phyloP scores from a whole-genome alignment of 2,113 vertebrate genomes.

The Notarius quadriscutis region DNA sequence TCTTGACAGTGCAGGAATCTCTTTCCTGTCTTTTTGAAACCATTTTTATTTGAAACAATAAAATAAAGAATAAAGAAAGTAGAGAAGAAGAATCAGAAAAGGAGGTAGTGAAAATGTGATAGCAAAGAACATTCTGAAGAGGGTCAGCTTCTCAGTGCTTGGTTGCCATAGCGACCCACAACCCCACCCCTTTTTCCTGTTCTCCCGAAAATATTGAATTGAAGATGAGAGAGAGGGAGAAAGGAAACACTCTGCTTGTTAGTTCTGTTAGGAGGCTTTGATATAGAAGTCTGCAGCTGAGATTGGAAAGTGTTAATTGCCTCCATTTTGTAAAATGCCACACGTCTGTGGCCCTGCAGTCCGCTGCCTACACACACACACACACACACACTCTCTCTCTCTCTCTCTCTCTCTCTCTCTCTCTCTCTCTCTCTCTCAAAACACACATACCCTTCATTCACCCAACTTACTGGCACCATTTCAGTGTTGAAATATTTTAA shows the following conservation, averaged over 20 bases:
- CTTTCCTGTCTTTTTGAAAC: background rate
- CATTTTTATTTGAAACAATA: background rate
- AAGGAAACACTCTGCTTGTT: constrained; percentile 36
- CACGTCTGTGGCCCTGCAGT: constrained; percentile 19
- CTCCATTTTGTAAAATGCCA: constrained; percentile 44
- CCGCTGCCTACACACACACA: constrained; percentile 13
- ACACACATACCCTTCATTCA: constrained; percentile 2
- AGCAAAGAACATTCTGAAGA: constrained; percentile 32
- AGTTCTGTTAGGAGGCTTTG: constrained; percentile 31
- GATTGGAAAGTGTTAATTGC: constrained; percentile 53
- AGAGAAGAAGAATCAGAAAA: background rate
- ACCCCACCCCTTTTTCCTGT: constrained; percentile 29
- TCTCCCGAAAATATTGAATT: constrained; percentile 43
- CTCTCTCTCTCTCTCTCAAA: background rate
- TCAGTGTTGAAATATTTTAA: background rate
- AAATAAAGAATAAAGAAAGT: background rate
- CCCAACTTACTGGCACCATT: background rate
- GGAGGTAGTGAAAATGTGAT: background rate
- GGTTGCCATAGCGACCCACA: constrained; percentile 50
- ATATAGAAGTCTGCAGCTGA: constrained; percentile 31
- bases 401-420: too few relatives aligned
- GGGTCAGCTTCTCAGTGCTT: constrained; percentile 43
- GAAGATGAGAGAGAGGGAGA: constrained; percentile 28
- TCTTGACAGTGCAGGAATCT: background rate
- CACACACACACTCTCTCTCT: constrained; percentile 9